These are phyloP conservation scores for Liopterus haemorrhoidalis DNA, from an alignment of 2,888 invertebrate genomes.

Conservation along the genomic window DNA sequence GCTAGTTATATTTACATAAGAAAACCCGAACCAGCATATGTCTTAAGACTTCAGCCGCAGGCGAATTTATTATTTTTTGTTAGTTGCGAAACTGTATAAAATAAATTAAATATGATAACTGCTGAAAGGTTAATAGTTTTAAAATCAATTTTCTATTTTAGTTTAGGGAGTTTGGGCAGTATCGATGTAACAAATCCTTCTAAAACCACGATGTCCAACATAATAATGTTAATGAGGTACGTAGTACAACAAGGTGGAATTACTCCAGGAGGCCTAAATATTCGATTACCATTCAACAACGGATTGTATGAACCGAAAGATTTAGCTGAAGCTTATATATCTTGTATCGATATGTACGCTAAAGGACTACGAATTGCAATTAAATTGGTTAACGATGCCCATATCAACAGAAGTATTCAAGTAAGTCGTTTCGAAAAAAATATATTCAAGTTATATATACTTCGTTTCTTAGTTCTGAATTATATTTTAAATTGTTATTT, in stretches of 20 bases:
- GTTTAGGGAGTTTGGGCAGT: slow-evolving; percentile 27
- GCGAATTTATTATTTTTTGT: too few species aligned
- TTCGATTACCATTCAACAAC: slow-evolving; percentile 50
- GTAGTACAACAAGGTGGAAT: slow-evolving; percentile 47
- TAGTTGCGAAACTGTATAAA: too few species aligned
- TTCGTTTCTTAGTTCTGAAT: background rate
- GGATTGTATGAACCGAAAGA: slow-evolving; percentile 51
- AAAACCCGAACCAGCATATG: too few species aligned
- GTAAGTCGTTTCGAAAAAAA: slow-evolving; percentile 41
- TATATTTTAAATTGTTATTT: slow-evolving; percentile 26
- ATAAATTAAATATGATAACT: too few species aligned
- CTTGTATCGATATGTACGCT: slow-evolving; percentile 54
- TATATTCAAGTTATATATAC: background rate
- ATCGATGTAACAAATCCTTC: slow-evolving; percentile 26
- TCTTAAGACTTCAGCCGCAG: too few species aligned
- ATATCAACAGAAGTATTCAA: slow-evolving; percentile 53
- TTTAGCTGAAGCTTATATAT: slow-evolving; percentile 49
- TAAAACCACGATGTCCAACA: too few species aligned
- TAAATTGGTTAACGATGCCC: slow-evolving; percentile 51
- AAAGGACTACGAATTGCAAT: slow-evolving; percentile 52
- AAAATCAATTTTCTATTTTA: slow-evolving; percentile 9
- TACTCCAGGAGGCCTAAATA: slow-evolving; percentile 55
- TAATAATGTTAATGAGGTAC: slow-evolving; percentile 26
- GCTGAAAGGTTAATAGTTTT: too few species aligned
- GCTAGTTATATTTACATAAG: too few species aligned